Evolutionary conservation across 2,113 vertebrate species (phyloP).

Genomic region (Phaethon lepturus): DNA sequence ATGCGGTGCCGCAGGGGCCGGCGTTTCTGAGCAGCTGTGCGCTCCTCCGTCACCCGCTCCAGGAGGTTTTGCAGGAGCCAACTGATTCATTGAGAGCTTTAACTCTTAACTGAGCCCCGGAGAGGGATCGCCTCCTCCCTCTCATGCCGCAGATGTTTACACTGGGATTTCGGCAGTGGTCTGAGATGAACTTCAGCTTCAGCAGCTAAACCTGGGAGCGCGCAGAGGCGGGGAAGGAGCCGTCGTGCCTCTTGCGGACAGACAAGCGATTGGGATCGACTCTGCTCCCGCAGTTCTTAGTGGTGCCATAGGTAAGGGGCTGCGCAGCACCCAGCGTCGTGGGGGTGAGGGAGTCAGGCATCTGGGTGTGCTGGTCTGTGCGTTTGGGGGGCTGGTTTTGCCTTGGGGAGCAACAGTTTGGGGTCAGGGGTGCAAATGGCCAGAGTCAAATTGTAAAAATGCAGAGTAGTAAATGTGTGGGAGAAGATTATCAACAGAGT

Average conservation of each 20-base stretch:
- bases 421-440: neutral
- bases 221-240: neutral
- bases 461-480: fast-evolving
- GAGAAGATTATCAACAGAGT: neutral
- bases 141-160: neutral
- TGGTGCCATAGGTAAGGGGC: neutral
- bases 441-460: no score
- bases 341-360: fast-evolving
- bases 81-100: conserved; percentile 16
- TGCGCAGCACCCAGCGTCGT: fast-evolving
- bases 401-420: neutral
- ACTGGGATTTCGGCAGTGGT: neutral
- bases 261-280: fast-evolving
- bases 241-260: fast-evolving
- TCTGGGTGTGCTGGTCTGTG: fast-evolving
- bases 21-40: conserved; percentile 68
- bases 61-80: conserved; percentile 9
- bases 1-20: conserved; percentile 25
- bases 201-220: neutral
- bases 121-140: neutral
- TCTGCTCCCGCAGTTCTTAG: fast-evolving
- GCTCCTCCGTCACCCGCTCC: neutral
- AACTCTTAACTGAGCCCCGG: conserved; percentile 39
- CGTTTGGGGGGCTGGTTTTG: fast-evolving
- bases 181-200: neutral